Base-by-base conservation (phyloP, 2,888 invertebrate species). In the Drosophila suboccidentalis region DNA sequence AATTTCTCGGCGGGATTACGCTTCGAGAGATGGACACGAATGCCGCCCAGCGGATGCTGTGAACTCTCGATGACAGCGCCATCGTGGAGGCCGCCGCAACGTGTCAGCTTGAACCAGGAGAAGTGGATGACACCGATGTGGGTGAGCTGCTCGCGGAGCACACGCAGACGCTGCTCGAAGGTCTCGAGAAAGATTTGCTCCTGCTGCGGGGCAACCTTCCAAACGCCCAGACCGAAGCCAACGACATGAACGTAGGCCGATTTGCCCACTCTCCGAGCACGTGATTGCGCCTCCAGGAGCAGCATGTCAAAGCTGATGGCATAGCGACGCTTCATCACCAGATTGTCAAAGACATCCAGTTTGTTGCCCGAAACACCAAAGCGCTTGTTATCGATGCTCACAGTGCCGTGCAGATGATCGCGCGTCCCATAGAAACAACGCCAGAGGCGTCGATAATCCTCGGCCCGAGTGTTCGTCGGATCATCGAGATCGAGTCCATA, bases 221-320 rank as follows among this genome's bases (percentile, higher is more conserved):
- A 96, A 0, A 95, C 95, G 0, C 96, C 96, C 15, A 95, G 90
- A 50, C 95, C 95, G 46, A 95, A 94, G 11, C 96, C 96, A 36
- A 96, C 94, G 8, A 96, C 93, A 90, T 96, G 95, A 0, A 96
- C 79, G 78, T 94, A 96, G 0, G 95, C 95, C 8, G 92, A 92
- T 38, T 93, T 94, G 26, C 92, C 93, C 3, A 90, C 92, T 0
- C 92, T 92, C 11, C 90, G 90, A 0, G 94, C 95, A n/a, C 95
- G 92, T 0, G 93, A 91, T 67, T 95, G 94, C 0, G 95, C 95
- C 66, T 96, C 96, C 15, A 95, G 80, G 1, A 96, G 88, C 32
- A 95, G 92, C 10, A 94, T 94, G 75, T 96, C 96, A 4, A 95
- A 94, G 1, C 94, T 91, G 9, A 95, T 92, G 29, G 93, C 92